Evolutionary conservation across 2,797 vertebrate genomes (phyloP), one percentile per base, ranked within the genome.

Genomic region (Amazona finschi): DNA sequence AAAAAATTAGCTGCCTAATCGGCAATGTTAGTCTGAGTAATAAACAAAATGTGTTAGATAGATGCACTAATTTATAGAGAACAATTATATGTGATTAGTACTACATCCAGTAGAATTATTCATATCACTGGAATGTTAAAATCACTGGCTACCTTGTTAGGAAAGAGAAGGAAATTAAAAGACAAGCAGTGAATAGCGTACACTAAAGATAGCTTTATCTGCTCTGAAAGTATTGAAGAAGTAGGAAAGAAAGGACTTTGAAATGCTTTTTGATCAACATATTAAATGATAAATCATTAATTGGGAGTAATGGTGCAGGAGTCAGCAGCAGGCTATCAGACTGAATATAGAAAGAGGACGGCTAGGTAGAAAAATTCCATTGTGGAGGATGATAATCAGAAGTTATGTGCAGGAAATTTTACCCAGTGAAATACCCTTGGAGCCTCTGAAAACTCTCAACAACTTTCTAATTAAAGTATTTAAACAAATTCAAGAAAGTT

Each of bases 11-110:
- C 92, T 95, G 61, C 65, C 78, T 74, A 80, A 90, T 93, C 67
- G 49, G 65, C 69, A 89, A 15, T 89, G 39, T 12, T 44, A 86
- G 58, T 77, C 58, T 75, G 31, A 94, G 62, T 93, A 83, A 93
- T 72, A 92, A 95, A 93, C 89, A 95, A 92, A 92, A 87, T 65
- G 58, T 83, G 55, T 91, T 87, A 89, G 65, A 75, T 87, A 89
- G 69, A 75, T 85, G 69, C 64, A 90, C 28, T 87, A 65, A 90
- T 85, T 90, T 90, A 93, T 71, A 84, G 19, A 38, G 46, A 92
- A 66, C n/a, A 87, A 96, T 95, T 92, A 85, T 94, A 69, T 81
- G 66, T 62, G 33, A 89, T 92, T 94, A 92, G 30, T 72, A 85
- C 36, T 41, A 65, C 18, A 69, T 82, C 53, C 82, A 89, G 4